Conservation (phyloP, 2,888 invertebrate genomes). For the Leistus spinibarbis region DNA sequence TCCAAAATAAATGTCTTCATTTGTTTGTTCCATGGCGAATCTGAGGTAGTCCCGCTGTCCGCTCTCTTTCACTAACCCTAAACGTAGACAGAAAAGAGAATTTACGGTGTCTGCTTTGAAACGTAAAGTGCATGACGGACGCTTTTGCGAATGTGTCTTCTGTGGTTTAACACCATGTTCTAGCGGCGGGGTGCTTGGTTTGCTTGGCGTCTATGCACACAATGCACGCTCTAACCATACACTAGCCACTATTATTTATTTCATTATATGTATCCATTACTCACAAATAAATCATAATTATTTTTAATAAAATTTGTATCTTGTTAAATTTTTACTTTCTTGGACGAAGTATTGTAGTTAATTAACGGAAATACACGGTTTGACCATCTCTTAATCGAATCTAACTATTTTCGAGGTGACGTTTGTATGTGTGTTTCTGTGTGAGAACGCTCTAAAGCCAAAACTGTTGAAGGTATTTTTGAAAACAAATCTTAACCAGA, state of each 20-base stretch:
- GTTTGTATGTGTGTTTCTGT: too few relatives aligned
- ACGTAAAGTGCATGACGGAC: conserved; percentile 8
- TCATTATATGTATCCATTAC: background rate
- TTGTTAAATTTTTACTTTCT: too few relatives aligned
- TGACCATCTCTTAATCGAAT: too few relatives aligned
- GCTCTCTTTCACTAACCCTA: conserved; percentile 11
- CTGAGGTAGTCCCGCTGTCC: conserved; percentile 13
- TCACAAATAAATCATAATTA: background rate
- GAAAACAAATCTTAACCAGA: too few relatives aligned
- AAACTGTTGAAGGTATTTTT: too few relatives aligned
- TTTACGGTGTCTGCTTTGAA: conserved; percentile 22
- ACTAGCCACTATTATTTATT: background rate
- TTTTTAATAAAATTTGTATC: background rate
- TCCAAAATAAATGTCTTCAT: conserved; percentile 45
- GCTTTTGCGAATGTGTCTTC: conserved; percentile 9
- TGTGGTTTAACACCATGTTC: conserved; percentile 31
- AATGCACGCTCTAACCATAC: background rate
- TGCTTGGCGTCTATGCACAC: background rate
- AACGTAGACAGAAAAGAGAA: conserved; percentile 16
- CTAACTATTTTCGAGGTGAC: too few relatives aligned
- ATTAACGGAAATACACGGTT: too few relatives aligned
- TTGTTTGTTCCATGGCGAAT: conserved; percentile 34
- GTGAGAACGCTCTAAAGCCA: too few relatives aligned
- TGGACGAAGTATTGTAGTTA: too few relatives aligned
- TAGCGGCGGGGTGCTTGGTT: background rate